Percentiles rank a stretch among this genome's conserved stretches.
Conservation (phyloP, 2,797 vertebrate genomes). For the Neosilurus mollespiculum region DNA sequence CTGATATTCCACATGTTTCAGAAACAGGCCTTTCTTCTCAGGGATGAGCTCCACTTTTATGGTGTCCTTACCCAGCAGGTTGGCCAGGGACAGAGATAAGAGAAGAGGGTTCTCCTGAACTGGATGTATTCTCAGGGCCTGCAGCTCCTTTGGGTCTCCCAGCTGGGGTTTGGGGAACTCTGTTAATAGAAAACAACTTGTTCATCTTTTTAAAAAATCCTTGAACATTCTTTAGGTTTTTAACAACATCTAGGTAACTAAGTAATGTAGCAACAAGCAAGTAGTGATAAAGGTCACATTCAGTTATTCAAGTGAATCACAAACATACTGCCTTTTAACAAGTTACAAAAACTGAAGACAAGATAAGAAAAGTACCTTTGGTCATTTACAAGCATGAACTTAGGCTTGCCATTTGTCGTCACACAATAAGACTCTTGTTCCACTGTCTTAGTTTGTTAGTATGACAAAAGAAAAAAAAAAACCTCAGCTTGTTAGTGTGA, state of each 20-base stretch:
- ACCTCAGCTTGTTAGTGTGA: no score
- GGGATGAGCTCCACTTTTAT: constrained; percentile 93
- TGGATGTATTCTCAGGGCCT: constrained; percentile 79
- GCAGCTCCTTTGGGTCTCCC: constrained; percentile 71
- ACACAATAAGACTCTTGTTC: not conserved
- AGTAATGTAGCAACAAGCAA: not conserved
- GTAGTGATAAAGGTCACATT: constrained; percentile 41
- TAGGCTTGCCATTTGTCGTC: not conserved
- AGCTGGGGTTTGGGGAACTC: constrained; percentile 80
- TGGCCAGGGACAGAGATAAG: constrained; percentile 81
- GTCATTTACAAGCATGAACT: constrained; percentile 1
- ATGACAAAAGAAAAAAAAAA: no score
- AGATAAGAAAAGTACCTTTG: constrained; percentile 9
- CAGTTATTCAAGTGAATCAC: not conserved
- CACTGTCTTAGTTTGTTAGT: no score
- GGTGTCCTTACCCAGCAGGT: constrained; percentile 81
- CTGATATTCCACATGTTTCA: constrained; percentile 98
- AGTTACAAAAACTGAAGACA: not conserved
- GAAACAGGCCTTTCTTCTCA: constrained; percentile 97
- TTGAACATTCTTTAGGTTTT: not conserved
- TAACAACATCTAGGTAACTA: not conserved
- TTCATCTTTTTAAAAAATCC: not conserved
- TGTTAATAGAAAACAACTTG: constrained; percentile 57
- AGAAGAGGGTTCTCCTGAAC: constrained; percentile 80
- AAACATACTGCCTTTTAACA: constrained; percentile 11